These are phyloP conservation scores for Probosciger aterrimus DNA, from an alignment of 2,113 vertebrate genomes.

Conservation along the genomic window DNA sequence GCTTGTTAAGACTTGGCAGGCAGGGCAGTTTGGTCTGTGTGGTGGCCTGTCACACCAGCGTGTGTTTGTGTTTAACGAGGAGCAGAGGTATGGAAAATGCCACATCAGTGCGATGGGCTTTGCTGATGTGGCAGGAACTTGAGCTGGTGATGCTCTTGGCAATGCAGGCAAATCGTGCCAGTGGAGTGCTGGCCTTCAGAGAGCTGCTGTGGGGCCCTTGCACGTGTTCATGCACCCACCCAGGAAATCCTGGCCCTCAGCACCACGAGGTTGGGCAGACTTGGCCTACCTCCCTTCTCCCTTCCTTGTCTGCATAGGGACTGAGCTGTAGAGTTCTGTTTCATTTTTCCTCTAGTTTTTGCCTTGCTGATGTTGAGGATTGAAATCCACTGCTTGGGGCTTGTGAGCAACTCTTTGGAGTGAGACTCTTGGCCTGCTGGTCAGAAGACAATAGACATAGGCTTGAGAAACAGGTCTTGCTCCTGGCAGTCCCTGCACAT, in stretches of 20 bases:
- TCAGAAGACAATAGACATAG: not conserved
- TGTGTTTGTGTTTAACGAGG: not conserved
- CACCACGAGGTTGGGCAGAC: not conserved
- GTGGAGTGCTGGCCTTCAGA: not conserved
- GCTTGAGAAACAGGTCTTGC: not conserved
- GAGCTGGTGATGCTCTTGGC: not conserved
- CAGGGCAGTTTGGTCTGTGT: not conserved
- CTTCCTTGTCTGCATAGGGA: not conserved
- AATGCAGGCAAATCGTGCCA: accelerated
- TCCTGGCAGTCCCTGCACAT: not conserved
- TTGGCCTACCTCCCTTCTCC: not conserved
- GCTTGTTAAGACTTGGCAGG: not conserved
- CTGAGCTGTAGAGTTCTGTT: not conserved
- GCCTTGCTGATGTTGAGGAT: not conserved
- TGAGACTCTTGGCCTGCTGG: not conserved
- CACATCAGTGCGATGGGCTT: not conserved
- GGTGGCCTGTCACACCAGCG: not conserved
- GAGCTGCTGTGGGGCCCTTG: not conserved
- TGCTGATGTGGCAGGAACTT: not conserved
- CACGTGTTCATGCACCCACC: not conserved
- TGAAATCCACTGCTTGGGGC: not conserved
- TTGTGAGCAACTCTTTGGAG: not conserved
- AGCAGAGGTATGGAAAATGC: not conserved
- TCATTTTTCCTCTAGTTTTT: not conserved
- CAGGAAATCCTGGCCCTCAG: not conserved